phyloP scores from a whole-genome alignment of 2,113 vertebrate species.

The Toxotes jaculatrix region DNA sequence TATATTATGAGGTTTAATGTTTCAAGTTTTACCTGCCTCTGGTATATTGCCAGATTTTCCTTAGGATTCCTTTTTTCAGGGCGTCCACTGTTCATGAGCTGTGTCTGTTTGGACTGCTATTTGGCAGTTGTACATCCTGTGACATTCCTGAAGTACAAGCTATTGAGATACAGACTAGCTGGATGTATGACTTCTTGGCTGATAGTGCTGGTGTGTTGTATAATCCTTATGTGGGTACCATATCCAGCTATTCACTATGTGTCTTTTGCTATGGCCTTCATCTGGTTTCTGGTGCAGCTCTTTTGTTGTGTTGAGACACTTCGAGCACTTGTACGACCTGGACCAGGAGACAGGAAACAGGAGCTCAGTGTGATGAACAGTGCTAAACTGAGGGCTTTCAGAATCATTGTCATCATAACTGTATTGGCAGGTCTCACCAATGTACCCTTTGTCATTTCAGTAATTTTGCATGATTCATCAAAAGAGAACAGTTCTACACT shows the following conservation, averaged over 20 bases:
- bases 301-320: conserved; percentile 9
- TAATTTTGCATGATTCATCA: not conserved
- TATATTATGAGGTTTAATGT: not conserved
- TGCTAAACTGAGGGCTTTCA: not conserved
- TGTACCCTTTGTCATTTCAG: not conserved
- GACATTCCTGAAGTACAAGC: conserved; percentile 29
- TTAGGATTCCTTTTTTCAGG: not conserved
- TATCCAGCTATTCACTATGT: not conserved
- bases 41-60: not conserved
- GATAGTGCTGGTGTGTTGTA: not conserved
- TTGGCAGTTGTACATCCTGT: conserved; percentile 14
- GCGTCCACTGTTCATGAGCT: not conserved
- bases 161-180: conserved; percentile 6
- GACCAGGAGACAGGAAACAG: not conserved
- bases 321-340: not conserved
- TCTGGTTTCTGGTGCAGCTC: not conserved
- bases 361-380: not conserved
- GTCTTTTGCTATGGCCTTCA: not conserved
- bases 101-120: conserved; percentile 6
- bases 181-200: not conserved
- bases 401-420: not conserved
- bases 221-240: not conserved
- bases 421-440: not conserved
- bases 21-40: not conserved
- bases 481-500: not conserved